Conservation (phyloP, 2,797 vertebrate genomes). For the Limnodromus scolopaceus region DNA sequence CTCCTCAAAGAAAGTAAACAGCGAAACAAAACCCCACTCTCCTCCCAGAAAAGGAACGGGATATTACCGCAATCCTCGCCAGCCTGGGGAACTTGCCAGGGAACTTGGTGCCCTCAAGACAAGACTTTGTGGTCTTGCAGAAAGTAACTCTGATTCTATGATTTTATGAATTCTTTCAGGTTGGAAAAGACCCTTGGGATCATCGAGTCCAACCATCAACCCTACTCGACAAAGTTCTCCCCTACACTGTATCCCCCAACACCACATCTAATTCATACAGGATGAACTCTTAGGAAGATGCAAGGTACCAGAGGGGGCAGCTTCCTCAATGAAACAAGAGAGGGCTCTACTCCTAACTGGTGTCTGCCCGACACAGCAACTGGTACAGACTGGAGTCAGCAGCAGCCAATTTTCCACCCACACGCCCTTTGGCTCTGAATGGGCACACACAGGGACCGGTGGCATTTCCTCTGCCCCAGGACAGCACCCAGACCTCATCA, state of each 20-base stretch:
- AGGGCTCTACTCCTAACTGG: background rate
- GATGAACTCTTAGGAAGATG: background rate
- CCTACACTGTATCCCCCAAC: no score
- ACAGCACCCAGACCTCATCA: background rate
- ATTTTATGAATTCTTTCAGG: no score
- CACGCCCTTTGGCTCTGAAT: fast-evolving
- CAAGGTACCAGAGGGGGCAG: background rate
- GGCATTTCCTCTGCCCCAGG: background rate
- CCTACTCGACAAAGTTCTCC: no score
- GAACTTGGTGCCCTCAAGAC: background rate
- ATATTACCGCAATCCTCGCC: background rate
- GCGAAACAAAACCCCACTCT: fast-evolving
- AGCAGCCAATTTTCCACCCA: background rate
- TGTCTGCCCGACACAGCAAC: background rate
- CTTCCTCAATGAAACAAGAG: background rate
- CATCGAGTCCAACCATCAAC: no score
- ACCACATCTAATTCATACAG: background rate
- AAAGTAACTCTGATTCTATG: background rate
- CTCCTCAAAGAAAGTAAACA: background rate
- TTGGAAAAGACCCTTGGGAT: no score
- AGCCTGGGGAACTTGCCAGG: background rate
- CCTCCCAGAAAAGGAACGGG: background rate
- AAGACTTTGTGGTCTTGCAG: background rate
- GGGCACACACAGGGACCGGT: background rate
- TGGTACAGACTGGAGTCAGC: background rate